Evolutionary conservation across 2,797 vertebrate genomes (phyloP), one percentile per base, ranked within the genome.

Genomic region (Sebastes diaconus): DNA sequence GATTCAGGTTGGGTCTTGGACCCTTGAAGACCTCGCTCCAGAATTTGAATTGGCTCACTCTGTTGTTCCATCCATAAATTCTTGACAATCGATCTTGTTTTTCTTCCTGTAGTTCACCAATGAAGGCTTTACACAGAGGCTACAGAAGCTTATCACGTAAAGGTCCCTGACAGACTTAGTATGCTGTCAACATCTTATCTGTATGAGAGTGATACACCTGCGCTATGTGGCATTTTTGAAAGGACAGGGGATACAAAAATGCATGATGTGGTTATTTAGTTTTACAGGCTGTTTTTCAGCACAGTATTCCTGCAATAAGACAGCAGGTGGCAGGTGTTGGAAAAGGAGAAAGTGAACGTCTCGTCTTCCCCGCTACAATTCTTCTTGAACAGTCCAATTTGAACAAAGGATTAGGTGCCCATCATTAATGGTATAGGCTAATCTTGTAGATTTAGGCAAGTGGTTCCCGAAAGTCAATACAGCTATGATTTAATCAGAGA

Each of bases 381-480:
- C 65, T 90, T 87, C 77, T 67, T 75, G 75, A 90, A 87, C 73
- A 76, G 89, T 82, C 81, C 83, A 88, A 87, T 92, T 92, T 92
- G 86, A 92, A 91, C 88, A 91, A 91, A 90, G 90, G 88, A 92
- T 92, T 90, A 92, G 89, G 83, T 89, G 88, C 87, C 86, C 80
- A 39, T 87, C 88, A 89, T 93, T 93, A 92, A 90, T 93, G 85
- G 83, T 72, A 27, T 72, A 27, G 84, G 80, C 87, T 90, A 93
- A 92, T 93, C 90, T 93, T 91, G 88, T 91, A 92, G 91, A 92
- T 92, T 92, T 90, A 91, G 81, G 86, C 80, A 87, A 92, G 87
- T 90, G 86, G 66, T 87, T 90, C 81, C 79, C 65, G 70, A 92
- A 94, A 92, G 91, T 92, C 90, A 89, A 92, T 90, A 90, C 70